A percentile compares a stretch with the other conserved stretches of the same genome.
Conservation (phyloP, 2,888 invertebrate genomes). For the Sabatieria punctata region DNA sequence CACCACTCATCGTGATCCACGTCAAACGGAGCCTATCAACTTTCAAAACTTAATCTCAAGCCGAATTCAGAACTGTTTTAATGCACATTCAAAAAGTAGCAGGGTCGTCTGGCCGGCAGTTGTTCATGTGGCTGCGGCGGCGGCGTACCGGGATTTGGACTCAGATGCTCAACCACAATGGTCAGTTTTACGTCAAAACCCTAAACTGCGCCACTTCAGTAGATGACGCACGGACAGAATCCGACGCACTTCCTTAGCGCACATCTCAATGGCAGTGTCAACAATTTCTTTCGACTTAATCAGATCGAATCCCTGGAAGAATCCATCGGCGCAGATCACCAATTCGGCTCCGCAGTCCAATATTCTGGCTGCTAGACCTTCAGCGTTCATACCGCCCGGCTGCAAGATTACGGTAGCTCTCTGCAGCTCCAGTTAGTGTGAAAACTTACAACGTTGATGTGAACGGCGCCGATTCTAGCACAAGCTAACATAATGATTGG, state of each 20-base stretch:
- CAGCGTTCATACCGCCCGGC: slow-evolving; percentile 88
- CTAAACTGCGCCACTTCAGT: not conserved
- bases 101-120: slow-evolving; percentile 14
- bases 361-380: slow-evolving; percentile 73
- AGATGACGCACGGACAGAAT: no score
- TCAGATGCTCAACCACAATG: slow-evolving; percentile 16
- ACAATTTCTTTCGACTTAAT: slow-evolving; percentile 67
- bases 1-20: slow-evolving; percentile 75
- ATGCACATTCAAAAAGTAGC: no score
- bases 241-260: slow-evolving; percentile 47
- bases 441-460: slow-evolving; percentile 69
- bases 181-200: slow-evolving; percentile 9
- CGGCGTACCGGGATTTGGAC: slow-evolving; percentile 16
- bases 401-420: no score
- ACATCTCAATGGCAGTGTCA: slow-evolving; percentile 45
- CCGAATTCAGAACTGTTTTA: no score
- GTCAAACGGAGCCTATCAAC: no score
- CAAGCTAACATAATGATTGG: slow-evolving; percentile 81
- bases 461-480: slow-evolving; percentile 77
- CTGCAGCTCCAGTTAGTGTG: no score
- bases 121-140: slow-evolving; percentile 13
- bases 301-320: slow-evolving; percentile 79
- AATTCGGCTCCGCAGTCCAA: slow-evolving; percentile 66
- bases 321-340: slow-evolving; percentile 62
- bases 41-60: slow-evolving; percentile 11